Conservation (phyloP, 2,113 vertebrate genomes). For the Cochlearius cochlearius region DNA sequence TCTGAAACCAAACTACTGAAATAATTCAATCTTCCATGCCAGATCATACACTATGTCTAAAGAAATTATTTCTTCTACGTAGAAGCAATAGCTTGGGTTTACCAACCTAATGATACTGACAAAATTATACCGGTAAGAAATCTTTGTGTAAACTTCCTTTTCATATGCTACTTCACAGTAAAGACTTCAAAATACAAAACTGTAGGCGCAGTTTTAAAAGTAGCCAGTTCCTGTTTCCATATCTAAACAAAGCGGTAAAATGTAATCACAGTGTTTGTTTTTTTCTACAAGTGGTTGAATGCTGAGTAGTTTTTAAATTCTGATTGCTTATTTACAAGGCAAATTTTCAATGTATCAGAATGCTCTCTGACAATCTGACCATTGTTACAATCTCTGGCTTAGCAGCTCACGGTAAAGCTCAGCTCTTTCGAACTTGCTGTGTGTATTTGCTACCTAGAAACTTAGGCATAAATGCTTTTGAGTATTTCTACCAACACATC, state of each 20-base stretch:
- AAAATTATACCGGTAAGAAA: background rate
- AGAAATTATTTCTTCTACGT: background rate
- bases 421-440: background rate
- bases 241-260: background rate
- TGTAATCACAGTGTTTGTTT: background rate
- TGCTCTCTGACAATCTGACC: background rate
- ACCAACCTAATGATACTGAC: background rate
- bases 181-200: background rate
- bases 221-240: background rate
- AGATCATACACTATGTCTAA: background rate
- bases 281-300: background rate
- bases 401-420: background rate
- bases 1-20: background rate
- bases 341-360: background rate
- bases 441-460: background rate
- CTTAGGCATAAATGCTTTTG: rapidly evolving
- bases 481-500: background rate
- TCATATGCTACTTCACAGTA: background rate
- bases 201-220: background rate
- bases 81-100: background rate
- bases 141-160: background rate
- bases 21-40: background rate
- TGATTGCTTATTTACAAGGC: background rate
- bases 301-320: background rate
- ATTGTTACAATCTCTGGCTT: background rate